A percentile compares a stretch with the other conserved stretches of the same genome.
Evolutionary conservation across 1,140 invertebrate species (phyloP).

Genomic region (Thereuonema tuberculata): DNA sequence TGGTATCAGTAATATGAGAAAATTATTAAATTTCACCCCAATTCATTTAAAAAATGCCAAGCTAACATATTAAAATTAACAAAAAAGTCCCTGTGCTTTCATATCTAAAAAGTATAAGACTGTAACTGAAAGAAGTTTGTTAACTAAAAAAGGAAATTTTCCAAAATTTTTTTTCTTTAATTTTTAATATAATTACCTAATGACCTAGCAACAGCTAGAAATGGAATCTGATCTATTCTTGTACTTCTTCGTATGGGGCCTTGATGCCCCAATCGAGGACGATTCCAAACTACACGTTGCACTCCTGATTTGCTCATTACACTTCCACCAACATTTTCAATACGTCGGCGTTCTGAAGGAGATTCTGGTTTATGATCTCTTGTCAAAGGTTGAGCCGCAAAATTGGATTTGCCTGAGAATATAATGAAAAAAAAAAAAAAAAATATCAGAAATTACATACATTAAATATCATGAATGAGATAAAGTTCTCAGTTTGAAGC

Average conservation of each 20-base stretch:
- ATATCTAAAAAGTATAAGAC: too few relatives aligned
- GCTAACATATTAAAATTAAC: too few relatives aligned
- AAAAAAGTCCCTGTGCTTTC: too few relatives aligned
- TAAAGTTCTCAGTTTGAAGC: too few relatives aligned
- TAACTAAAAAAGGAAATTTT: background rate
- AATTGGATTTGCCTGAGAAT: too few relatives aligned
- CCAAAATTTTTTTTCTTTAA: background rate
- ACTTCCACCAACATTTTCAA: slow-evolving; percentile 67
- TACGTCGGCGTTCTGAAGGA: slow-evolving; percentile 66
- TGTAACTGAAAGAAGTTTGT: too few relatives aligned
- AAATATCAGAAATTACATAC: too few relatives aligned
- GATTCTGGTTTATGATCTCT: slow-evolving; percentile 92
- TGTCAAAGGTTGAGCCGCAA: slow-evolving; percentile 61
- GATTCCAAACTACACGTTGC: slow-evolving; percentile 90
- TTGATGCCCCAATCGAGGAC: slow-evolving; percentile 46
- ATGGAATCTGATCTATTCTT: slow-evolving; percentile 87
- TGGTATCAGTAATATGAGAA: too few relatives aligned
- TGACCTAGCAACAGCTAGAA: slow-evolving; percentile 86
- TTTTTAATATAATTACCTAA: slow-evolving; percentile 42
- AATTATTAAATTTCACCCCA: too few relatives aligned
- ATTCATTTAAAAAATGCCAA: too few relatives aligned
- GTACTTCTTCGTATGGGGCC: slow-evolving; percentile 70
- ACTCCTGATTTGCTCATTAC: slow-evolving; percentile 73
- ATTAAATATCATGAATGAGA: too few relatives aligned
- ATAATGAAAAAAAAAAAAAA: too few relatives aligned